Base-by-base conservation (phyloP, 2,888 invertebrate species). In the Anarsia innoxiella region DNA sequence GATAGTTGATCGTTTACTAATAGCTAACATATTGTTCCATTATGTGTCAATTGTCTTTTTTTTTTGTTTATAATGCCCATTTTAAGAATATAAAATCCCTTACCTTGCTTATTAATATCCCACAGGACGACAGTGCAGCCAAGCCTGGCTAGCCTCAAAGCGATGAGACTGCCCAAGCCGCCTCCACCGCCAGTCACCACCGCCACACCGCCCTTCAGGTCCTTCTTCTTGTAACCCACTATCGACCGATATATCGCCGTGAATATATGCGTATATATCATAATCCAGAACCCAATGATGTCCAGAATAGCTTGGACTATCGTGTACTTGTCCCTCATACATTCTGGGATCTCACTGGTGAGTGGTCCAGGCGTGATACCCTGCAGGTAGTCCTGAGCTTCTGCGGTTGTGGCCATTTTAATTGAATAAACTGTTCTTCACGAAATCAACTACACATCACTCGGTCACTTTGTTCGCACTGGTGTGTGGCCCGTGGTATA, bases 171-270 rank as follows among this genome's bases (percentile, higher is more conserved):
- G 3, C 96, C 96, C 10, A 96, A 82, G 2, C 95, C 96, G 23
- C 92, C 91, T 23, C 95, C 97, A 11, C 94, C 95, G 0, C 97
- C 97, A 0, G 97, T 97, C 15, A 97, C 90, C 30, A 97, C 85
- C 0, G 93, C 94, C 25, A 94, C 87, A 59, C 94, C 92, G 25
- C 91, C 93, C 44, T 85, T 86, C 41, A 95, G 77, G 48, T 89
- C 88, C 69, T 93, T 93, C 73, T 89, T 87, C 25, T 86, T 87
- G 40, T 79, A 70, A 35, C 91, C 93, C 34, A 88, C 86, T 47
- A 86, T 79, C 4, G 89, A 88, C 47, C 90, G 86, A 43, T 85
- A 88, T 36, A 89, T 75, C 32, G 87, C 86, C 67, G 89, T 80
- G 23, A 89, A 56, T 27, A 88, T 82, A 46, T 85, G 68, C 23